These are phyloP conservation scores for Scomber colias DNA, from an alignment of 2,113 vertebrate species.

Conservation along the genomic window DNA sequence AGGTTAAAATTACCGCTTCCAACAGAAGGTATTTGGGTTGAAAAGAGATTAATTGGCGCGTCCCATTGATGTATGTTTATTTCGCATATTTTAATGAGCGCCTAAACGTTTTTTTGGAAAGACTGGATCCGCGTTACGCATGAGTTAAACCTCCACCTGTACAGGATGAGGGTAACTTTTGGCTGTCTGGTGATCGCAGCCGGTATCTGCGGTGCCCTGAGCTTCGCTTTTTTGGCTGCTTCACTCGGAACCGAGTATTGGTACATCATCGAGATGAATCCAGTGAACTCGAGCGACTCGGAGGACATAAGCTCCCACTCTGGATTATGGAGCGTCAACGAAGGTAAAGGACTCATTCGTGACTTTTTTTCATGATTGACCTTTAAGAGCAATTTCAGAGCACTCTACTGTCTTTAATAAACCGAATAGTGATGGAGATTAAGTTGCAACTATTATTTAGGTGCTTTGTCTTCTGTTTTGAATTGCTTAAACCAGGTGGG, in stretches of 20 bases:
- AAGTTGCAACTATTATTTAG: not conserved
- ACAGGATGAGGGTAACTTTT: conserved; percentile 66
- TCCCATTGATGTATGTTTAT: not conserved
- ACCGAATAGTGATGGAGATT: not conserved
- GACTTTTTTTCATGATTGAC: not conserved
- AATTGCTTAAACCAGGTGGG: conserved; percentile 41
- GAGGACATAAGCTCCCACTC: conserved; percentile 78
- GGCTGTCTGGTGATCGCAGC: conserved; percentile 79
- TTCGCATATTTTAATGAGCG: not conserved
- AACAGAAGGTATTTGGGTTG: not conserved
- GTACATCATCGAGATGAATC: conserved; percentile 87
- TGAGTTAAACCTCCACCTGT: not conserved
- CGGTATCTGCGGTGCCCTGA: conserved; percentile 79
- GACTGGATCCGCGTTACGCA: conserved; percentile 14
- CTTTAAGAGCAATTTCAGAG: not conserved
- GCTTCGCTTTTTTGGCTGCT: conserved; percentile 81
- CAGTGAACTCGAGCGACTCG: conserved; percentile 64
- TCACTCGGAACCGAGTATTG: conserved; percentile 86
- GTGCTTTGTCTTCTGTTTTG: not conserved
- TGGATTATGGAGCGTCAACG: conserved; percentile 84
- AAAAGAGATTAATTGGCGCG: too few relatives aligned
- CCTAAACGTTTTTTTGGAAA: not conserved
- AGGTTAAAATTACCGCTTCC: not conserved
- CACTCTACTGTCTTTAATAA: too few relatives aligned
- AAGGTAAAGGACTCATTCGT: conserved; percentile 77